These are phyloP conservation scores for Teinopalpus imperialis DNA, from an alignment of 2,888 invertebrate species.

Conservation along the genomic window DNA sequence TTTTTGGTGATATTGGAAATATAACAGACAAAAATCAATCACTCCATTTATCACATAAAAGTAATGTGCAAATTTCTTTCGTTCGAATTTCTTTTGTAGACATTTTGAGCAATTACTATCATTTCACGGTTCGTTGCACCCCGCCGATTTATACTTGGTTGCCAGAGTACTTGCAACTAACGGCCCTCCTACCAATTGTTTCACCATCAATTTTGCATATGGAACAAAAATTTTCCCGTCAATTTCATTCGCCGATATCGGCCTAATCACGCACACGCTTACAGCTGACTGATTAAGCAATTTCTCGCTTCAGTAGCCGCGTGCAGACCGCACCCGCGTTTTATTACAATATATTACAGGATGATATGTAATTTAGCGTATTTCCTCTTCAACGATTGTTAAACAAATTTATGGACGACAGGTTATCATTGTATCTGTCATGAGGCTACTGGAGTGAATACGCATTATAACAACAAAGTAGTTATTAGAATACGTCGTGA, in stretches of 20 bases:
- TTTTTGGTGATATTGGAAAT: too few species aligned
- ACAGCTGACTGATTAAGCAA: slow-evolving; percentile 77
- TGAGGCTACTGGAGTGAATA: too few species aligned
- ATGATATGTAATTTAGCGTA: slow-evolving; percentile 72
- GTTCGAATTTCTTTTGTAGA: slow-evolving; percentile 16
- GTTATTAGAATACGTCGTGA: too few species aligned
- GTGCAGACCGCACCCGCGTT: slow-evolving; percentile 57
- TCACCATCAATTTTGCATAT: slow-evolving; percentile 37
- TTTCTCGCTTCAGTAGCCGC: slow-evolving; percentile 66
- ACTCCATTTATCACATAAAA: slow-evolving; percentile 11
- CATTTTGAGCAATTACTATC: slow-evolving; percentile 23
- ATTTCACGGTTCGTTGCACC: slow-evolving; percentile 21
- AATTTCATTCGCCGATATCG: slow-evolving; percentile 66
- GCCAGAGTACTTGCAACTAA: slow-evolving; percentile 17
- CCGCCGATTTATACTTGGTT: slow-evolving; percentile 15
- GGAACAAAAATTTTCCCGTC: slow-evolving; percentile 56
- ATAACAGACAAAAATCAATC: slow-evolving; percentile 2
- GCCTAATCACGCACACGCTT: slow-evolving; percentile 66
- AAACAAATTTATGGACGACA: slow-evolving; percentile 40
- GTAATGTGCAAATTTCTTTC: slow-evolving; percentile 16
- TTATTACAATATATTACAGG: slow-evolving; percentile 74
- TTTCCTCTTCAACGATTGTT: slow-evolving; percentile 50
- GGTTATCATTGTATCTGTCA: slow-evolving; percentile 45
- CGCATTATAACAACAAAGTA: too few species aligned
- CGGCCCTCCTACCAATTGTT: slow-evolving; percentile 17